Base-by-base conservation (phyloP, 2,888 invertebrate species). In the Alloscopus bannaensis region DNA sequence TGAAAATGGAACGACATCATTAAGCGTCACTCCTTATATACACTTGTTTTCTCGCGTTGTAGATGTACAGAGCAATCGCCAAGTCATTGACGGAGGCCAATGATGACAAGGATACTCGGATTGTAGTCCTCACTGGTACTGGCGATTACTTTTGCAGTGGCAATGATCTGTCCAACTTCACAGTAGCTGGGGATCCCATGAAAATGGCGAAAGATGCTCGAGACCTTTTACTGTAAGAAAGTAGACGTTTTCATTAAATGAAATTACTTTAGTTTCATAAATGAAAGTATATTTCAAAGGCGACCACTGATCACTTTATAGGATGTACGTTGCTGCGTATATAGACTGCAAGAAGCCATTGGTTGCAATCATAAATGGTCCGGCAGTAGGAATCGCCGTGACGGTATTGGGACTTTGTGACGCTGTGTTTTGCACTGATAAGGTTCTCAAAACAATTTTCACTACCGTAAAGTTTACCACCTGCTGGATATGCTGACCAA, bases 351-450 rank as follows among this genome's bases (percentile, higher is more conserved):
- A 95, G 0, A 99, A 99, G 89, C 89, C 97, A 40, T 88, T 99
- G 52, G 91, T 98, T 82, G 94, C 94, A 16, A 89, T 97, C 76
- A 93, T 98, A 0, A 98, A 99, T 90, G 99, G 99, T 1, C 97
- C 97, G 50, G 96, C 97, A 16, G 92, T 98, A 85, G 99, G 99
- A 28, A 93, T 99, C 85, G 93, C 93, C 50, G 93, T 93, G 2
- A 98, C 98, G 0, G 92, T 94, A 11, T 89, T 96, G 65, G 93
- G 93, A 0, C 90, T 98, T 0, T 96, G 93, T 89, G 98, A 99
- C 90, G 90, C 95, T 75, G 93, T 97, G 6, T 96, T 95, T 90
- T 94, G 96, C 69, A 91, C 93, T n/a, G 94, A 97, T 85, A 92
- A 90, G 88, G 95, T 94, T 88, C 28, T 11, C 31, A n/a, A 8